These are phyloP conservation scores for Anneissia japonica DNA, from an alignment of 35 echinoderm and acorn worm species.

Conservation along the genomic window DNA sequence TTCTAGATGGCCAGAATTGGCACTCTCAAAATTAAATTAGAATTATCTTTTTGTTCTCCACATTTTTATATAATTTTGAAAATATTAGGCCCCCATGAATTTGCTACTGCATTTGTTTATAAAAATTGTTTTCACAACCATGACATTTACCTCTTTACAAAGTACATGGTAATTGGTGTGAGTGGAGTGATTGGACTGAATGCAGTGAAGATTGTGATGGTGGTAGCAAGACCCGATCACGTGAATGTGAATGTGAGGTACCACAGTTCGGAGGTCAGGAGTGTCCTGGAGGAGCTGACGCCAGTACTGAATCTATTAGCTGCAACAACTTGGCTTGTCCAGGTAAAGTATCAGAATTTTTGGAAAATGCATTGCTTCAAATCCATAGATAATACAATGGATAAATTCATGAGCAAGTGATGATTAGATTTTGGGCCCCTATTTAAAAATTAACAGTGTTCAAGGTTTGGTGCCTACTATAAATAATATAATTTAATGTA, in stretches of 20 bases:
- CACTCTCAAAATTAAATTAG: no score
- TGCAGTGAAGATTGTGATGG: constrained; percentile 41
- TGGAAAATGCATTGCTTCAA: no score
- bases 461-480: neutral
- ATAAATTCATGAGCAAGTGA: no score
- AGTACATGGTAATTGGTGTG: constrained; percentile 60
- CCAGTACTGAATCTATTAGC: neutral
- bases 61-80: neutral
- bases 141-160: neutral
- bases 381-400: no score
- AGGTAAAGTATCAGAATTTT: no score
- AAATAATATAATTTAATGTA: neutral
- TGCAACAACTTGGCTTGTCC: neutral
- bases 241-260: constrained; percentile 33
- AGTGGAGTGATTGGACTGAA: constrained; percentile 46
- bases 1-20: no score
- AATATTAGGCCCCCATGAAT: neutral
- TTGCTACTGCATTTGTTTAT: neutral
- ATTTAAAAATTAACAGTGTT: no score
- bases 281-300: constrained; percentile 21
- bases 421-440: no score
- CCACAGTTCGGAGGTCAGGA: constrained; percentile 42
- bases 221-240: constrained; percentile 11
- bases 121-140: neutral
- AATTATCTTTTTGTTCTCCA: neutral